phyloP scores from a whole-genome alignment of 2,797 vertebrate genomes.

The Remorina albescens region DNA sequence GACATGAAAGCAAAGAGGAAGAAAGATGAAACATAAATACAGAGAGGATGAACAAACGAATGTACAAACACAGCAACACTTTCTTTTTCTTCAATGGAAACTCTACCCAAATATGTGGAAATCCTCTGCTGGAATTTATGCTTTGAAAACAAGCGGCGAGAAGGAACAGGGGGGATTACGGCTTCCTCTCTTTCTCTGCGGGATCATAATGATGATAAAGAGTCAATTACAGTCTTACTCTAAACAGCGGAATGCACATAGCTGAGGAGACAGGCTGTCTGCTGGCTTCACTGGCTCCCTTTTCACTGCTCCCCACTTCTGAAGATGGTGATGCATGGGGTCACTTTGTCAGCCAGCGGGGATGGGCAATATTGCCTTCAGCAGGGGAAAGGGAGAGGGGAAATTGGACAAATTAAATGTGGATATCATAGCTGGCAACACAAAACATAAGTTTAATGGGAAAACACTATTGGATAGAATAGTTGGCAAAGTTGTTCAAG shows the following conservation, averaged over 20 bases:
- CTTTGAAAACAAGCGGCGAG: constrained; percentile 74
- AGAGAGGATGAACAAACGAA: constrained; percentile 26
- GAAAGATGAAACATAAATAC: constrained; percentile 5
- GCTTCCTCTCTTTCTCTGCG: constrained; percentile 66
- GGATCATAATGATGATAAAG: constrained; percentile 81
- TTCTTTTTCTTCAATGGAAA: constrained; percentile 68
- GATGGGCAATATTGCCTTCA: constrained; percentile 35
- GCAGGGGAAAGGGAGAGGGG: constrained; percentile 5
- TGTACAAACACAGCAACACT: constrained; percentile 43
- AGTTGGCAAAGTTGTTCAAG: constrained; percentile 20
- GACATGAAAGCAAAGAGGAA: constrained; percentile 31
- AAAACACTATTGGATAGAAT: constrained; percentile 26
- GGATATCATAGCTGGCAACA: constrained; percentile 25
- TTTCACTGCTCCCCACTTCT: constrained; percentile 59
- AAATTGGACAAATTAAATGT: constrained; percentile 43
- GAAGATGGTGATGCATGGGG: constrained; percentile 49
- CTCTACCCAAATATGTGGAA: constrained; percentile 80
- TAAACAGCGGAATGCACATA: constrained; percentile 76
- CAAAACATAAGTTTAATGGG: constrained; percentile 29
- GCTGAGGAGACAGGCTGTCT: constrained; percentile 78
- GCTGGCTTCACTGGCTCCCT: constrained; percentile 60
- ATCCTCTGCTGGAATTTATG: constrained; percentile 76
- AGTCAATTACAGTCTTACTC: constrained; percentile 81
- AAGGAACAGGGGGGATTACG: constrained; percentile 71
- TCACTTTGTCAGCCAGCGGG: constrained; percentile 56